Percentiles rank a stretch among this genome's conserved stretches.
These are phyloP conservation scores for Mustelus asterias DNA, from an alignment of 2,113 vertebrate genomes.

Conservation along the genomic window DNA sequence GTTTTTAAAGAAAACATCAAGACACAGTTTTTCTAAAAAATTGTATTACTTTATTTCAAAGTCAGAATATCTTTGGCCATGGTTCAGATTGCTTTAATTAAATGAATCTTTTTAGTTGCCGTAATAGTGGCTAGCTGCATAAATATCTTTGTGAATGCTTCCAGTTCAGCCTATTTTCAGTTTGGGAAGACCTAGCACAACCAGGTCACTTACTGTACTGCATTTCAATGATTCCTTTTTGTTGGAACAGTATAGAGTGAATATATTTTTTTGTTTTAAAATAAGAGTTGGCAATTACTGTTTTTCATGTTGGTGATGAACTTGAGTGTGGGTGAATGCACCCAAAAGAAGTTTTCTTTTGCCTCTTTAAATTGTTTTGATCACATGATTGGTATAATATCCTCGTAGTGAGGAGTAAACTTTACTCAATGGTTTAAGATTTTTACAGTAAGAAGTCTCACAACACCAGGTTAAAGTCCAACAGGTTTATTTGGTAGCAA, in stretches of 20 bases:
- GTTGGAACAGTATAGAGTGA: not conserved
- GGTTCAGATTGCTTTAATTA: not conserved
- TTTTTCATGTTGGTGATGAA: not conserved
- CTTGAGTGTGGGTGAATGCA: not conserved
- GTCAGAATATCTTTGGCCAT: conserved; percentile 1
- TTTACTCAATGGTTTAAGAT: not conserved
- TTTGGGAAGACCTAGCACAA: not conserved
- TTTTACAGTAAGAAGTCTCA: not conserved
- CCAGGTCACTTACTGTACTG: not conserved
- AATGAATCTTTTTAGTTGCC: not conserved
- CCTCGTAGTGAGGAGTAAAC: not conserved
- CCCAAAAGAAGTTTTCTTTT: not conserved
- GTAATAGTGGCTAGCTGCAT: not conserved
- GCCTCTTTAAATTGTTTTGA: not conserved
- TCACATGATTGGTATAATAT: not conserved
- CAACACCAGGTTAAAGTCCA: no score
- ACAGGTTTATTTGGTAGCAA: no score
- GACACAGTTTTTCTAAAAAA: not conserved
- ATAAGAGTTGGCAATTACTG: not conserved
- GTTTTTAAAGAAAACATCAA: not conserved
- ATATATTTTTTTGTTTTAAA: not conserved
- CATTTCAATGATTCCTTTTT: not conserved
- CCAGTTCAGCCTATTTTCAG: not conserved
- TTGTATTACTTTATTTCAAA: not conserved
- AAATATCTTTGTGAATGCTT: not conserved